Conservation (phyloP, 2,888 invertebrate species). For the Scaptomyza polygonia region DNA sequence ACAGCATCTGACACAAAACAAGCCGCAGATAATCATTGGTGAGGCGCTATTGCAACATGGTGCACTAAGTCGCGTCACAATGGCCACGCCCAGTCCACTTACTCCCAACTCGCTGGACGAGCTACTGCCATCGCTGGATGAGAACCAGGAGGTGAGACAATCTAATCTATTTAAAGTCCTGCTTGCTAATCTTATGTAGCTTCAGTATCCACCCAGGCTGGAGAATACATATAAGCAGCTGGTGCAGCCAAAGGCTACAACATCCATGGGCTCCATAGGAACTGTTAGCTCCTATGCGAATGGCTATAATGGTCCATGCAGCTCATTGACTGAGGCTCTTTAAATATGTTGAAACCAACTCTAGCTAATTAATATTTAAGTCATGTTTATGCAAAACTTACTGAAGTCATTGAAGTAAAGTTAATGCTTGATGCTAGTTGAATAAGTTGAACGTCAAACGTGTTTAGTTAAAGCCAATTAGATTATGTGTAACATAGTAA, state of each 20-base stretch:
- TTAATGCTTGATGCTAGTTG: conserved; percentile 52
- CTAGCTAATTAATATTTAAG: conserved; percentile 22
- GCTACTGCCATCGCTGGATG: conserved; percentile 91
- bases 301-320: conserved; percentile 84
- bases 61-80: conserved; percentile 74
- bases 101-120: conserved; percentile 94
- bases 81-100: conserved; percentile 89
- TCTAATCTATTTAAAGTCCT: neutral
- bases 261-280: conserved; percentile 21
- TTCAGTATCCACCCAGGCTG: conserved; percentile 70
- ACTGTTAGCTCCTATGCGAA: conserved; percentile 31
- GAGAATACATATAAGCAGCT: conserved; percentile 68
- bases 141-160: conserved; percentile 89
- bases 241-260: conserved; percentile 59
- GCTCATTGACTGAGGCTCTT: conserved; percentile 86
- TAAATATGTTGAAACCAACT: conserved; percentile 41
- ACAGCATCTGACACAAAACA: conserved; percentile 85
- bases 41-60: conserved; percentile 83
- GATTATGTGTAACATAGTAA: conserved; percentile 77
- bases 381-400: conserved; percentile 15
- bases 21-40: conserved; percentile 85
- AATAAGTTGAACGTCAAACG: conserved; percentile 71
- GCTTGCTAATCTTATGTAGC: neutral
- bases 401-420: conserved; percentile 38
- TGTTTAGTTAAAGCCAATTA: conserved; percentile 70